Base-by-base conservation (phyloP, 2,797 vertebrate genomes). In the Gymnothorax javanicus region DNA sequence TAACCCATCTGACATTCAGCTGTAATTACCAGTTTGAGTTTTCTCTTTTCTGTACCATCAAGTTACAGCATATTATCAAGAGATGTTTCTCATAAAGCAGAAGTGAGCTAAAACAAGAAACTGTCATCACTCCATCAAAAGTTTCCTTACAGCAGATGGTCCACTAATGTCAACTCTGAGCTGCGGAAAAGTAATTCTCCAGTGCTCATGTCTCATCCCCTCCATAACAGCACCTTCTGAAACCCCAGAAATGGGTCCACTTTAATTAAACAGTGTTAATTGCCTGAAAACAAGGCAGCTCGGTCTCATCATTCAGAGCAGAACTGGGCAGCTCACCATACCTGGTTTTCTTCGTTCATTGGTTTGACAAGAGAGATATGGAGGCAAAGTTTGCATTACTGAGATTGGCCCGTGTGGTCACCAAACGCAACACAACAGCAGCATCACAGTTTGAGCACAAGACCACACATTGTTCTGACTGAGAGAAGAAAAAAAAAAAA, bases 261-360 rank as follows among this genome's bases (percentile, higher is more conserved):
- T 86, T 89, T 89, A 89, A 90, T 89, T 90, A 89, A 90, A 86
- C 86, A 86, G 90, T 84, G 88, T 88, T 90, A 89, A 90, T 90
- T 90, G 90, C 86, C 73, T 86, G 82, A 90, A 87, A 86, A 54
- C 82, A 58, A 88, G 60, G 71, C 84, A 84, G 62, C 84, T 64
- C 86, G 69, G 58, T 84, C 52, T 89, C 87, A 88, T 89, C 87
- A 87, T 89, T 82, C 86, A 67, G 59, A 84, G 25, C 88, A 89
- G 86, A 88, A 86, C 87, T 90, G 84, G 87, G 82, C 84, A 43
- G 33, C 81, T 81, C 60, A 67, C 83, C 79, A 85, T 64, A 84
- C 84, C 84, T 75, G 13, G 56, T 52, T 54, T 60, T 54, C 77
- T 81, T 77, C 17, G 12, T 12, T 6, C 25, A 43, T 83, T 20